Evolutionary conservation across 2,797 vertebrate genomes (phyloP), one percentile per base, ranked within the genome.

Genomic region (Rhinophrynus dorsalis): DNA sequence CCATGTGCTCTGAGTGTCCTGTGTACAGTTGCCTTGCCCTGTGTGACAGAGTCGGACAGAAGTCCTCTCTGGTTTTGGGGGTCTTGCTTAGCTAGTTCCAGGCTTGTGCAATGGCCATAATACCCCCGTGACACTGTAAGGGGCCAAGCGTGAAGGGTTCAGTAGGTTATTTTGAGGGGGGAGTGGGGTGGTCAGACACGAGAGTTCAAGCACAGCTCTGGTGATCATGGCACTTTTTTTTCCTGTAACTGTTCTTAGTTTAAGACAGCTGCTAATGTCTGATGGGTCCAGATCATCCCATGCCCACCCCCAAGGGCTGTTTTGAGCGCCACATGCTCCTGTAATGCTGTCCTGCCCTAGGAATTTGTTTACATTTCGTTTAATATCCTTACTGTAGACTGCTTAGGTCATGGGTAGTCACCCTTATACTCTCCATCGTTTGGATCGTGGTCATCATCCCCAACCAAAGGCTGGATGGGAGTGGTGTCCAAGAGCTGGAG

Each of bases 281-380:
- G 27, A 27, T 48, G 29, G 12, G 11, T 47, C 32, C n/a, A 32
- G 42, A 45, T 38, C 52, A 18, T 48, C 54, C 61, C 52, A 18
- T 57, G 40, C 42, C 50, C 50, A n/a, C n/a, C n/a, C 50, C n/a
- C 1, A 10, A 15, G 58, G 68, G 59, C 59, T 38, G 59, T 30
- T 71, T 56, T 37, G 6, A 45, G 58, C 55, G 51, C 59, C 59
- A 64, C 48, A 37, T 55, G 59, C 67, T 35, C 58, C 67, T 29
- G 15, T 42, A 37, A 18, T 62, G 38, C 59, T 18, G 30, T 29
- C 29, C 7, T 63, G 48, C 35, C 44, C 61, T 40, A 27, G 50
- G 24, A 27, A 58, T 51, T 59, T 72, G 69, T 72, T 72, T 72
- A 72, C 69, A 72, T 61, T 30, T 68, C 52, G 27, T 60, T 15